Conservation (phyloP, 2,888 invertebrate genomes). For the Nephrotoma guestfalica region DNA sequence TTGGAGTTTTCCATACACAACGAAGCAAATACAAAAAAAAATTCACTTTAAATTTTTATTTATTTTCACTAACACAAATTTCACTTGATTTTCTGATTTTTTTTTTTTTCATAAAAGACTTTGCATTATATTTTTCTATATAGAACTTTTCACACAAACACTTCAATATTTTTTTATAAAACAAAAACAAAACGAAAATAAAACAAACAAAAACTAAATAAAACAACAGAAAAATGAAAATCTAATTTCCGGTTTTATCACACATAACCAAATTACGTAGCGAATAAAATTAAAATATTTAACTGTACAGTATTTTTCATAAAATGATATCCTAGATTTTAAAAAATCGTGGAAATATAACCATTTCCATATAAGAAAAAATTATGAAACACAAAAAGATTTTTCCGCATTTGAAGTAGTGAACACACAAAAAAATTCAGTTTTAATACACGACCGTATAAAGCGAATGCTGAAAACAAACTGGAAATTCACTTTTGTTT, state of each 20-base stretch:
- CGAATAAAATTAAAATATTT: background rate
- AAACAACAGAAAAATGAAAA: background rate
- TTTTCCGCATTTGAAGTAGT: background rate
- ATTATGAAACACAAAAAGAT: background rate
- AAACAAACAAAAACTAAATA: background rate
- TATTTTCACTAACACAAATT: background rate
- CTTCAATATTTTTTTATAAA: background rate
- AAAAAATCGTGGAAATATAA: background rate
- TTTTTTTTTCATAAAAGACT: background rate
- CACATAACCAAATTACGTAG: background rate
- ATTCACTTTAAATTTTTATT: background rate
- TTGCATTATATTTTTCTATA: background rate
- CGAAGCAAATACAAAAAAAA: background rate
- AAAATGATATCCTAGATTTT: background rate
- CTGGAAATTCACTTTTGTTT: background rate
- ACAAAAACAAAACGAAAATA: background rate
- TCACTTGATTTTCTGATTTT: background rate
- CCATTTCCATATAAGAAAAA: background rate
- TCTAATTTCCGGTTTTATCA: background rate
- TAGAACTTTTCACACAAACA: background rate
- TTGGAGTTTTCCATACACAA: background rate
- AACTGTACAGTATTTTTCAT: background rate
- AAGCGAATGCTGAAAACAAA: background rate
- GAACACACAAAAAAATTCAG: background rate
- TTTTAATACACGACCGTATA: background rate